Percentiles rank a stretch among this genome's conserved stretches.
Evolutionary conservation across 2,113 vertebrate genomes (phyloP).

Genomic region (Reinhardtius hippoglossoides): DNA sequence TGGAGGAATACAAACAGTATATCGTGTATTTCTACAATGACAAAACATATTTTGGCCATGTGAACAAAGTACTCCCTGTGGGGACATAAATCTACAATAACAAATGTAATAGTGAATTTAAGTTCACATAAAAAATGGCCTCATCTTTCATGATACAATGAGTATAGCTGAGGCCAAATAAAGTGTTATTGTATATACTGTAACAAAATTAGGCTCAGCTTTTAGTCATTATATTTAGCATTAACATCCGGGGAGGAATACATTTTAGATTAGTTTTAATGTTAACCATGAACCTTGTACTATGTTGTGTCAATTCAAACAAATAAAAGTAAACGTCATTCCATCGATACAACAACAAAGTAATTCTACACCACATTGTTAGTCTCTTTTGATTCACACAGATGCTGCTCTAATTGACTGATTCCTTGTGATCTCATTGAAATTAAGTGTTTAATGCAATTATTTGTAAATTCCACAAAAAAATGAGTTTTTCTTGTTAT

Average conservation of each 20-base stretch:
- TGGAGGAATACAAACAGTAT: slow-evolving; percentile 9
- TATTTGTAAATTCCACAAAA: not conserved
- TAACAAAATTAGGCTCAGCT: not conserved
- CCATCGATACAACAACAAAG: too few species aligned
- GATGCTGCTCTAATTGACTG: not conserved
- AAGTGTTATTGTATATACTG: not conserved
- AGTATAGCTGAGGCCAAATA: not conserved
- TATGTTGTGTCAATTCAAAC: too few species aligned
- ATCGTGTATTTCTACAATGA: slow-evolving; percentile 12
- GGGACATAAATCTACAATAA: not conserved
- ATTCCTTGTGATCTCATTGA: not conserved
- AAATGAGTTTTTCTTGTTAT: too few species aligned
- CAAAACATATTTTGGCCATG: not conserved
- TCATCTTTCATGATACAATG: too few species aligned
- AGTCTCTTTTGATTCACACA: not conserved
- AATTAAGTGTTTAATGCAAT: not conserved
- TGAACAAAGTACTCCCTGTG: not conserved
- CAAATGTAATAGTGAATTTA: not conserved
- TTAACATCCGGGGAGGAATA: not conserved
- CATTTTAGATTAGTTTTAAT: not conserved
- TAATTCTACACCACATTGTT: not conserved
- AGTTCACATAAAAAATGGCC: not conserved
- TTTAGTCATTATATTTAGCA: not conserved
- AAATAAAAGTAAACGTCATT: not conserved
- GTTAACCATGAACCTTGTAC: not conserved